Percentiles rank a stretch among this genome's conserved stretches.
Conservation (phyloP, 2,113 vertebrate genomes). For the Odontesthes bonariensis region DNA sequence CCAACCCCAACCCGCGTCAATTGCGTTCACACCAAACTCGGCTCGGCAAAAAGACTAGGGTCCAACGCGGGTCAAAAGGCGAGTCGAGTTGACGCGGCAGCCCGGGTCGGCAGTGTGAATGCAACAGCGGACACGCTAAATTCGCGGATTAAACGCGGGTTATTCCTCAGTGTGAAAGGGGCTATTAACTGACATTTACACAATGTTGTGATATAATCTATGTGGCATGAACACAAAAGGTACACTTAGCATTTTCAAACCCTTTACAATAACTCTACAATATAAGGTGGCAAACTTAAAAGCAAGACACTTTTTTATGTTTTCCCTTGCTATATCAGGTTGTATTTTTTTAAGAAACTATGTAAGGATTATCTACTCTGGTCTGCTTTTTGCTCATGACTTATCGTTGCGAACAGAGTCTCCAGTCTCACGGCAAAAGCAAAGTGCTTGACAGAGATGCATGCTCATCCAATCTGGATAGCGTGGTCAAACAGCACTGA, state of each 20-base stretch:
- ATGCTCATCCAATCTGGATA: constrained; percentile 29
- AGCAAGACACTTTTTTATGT: neutral
- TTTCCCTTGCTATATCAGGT: neutral
- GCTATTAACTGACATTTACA: neutral
- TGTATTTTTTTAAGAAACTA: constrained; percentile 16
- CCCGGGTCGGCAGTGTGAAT: no score
- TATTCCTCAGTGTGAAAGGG: no score
- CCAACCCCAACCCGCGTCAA: no score
- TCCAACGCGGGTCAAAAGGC: no score
- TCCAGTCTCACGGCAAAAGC: constrained; percentile 7
- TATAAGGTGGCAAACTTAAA: neutral
- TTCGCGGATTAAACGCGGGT: no score
- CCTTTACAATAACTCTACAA: neutral
- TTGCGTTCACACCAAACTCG: no score
- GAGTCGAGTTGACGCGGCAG: no score
- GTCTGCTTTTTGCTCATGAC: neutral
- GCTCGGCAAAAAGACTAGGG: no score
- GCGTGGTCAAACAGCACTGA: constrained; percentile 17
- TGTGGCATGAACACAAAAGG: neutral
- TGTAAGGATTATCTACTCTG: neutral
- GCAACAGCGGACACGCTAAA: no score
- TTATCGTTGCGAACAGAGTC: constrained; percentile 5
- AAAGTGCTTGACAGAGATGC: constrained; percentile 12
- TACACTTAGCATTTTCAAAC: neutral
- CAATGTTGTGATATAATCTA: neutral